Base-by-base conservation (phyloP, 2,113 vertebrate genomes). In the Acanthisitta chloris region DNA sequence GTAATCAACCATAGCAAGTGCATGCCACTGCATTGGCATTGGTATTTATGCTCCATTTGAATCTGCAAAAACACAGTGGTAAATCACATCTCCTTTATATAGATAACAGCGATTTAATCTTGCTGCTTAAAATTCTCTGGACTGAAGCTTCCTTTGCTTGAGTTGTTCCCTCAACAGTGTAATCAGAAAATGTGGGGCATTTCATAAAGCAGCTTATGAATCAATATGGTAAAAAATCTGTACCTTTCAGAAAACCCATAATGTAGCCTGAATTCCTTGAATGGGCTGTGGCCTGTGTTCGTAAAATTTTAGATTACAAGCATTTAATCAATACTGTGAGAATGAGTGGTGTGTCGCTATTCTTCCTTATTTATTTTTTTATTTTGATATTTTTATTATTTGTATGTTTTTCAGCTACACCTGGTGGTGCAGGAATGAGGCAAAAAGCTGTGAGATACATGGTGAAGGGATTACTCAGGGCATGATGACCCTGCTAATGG, bases 1-100 rank as follows among this genome's bases (percentile, higher is more conserved):
- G n/a, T 36, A 43, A 36, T 67, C 36, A 58, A 5, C 55, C 13
- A 3, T 1, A 70, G 6, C 6, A 62, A 26, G 11, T 0, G 0
- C 33, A 10, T 43, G 25, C 12, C 16, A 34, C 54, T 77, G 48
- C 31, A 55, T 14, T 49, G 40, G 9, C n/a, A 31, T 7, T 74
- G 21, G 8, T 79, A 43, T 74, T 79, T 70, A n/a, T 70, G 49
- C 16, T 64, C 24, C 33, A 28, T 24, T 8, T 58, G 77, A 81
- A 58, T 54, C 34, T 81, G 28, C 18, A 77, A 45, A 81, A 87
- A 62, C 8, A 48, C 5, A 13, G 6, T n/a, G 14, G 18, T n/a
- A 94, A 81, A 72, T 58, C 43, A 54, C 48, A 52, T n/a, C 42
- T 34, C 62, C n/a, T 67, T 49, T 51, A 49, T 42, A 34, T 1